Evolutionary conservation across 1,140 invertebrate species (phyloP), one percentile per base, ranked within the genome.

Genomic region (Diprion similis): DNA sequence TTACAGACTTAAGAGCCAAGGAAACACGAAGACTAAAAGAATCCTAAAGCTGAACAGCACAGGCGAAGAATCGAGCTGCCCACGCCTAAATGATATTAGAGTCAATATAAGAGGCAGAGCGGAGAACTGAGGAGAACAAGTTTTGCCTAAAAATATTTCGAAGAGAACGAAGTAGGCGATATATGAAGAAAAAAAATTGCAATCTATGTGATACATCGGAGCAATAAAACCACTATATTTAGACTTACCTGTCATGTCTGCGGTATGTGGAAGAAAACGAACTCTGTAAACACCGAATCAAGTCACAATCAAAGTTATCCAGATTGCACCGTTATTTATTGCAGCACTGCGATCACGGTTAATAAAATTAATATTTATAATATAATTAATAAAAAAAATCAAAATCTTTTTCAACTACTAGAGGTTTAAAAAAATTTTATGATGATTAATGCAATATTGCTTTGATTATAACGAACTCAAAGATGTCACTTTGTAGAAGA

Each of bases 241-340:
- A 68, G 37, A 68, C 66, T 68, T 45, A 68, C 66, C 66, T 15
- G 66, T 68, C 66, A 68, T 68, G 17, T 68, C 66, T 10, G 11
- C 37, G 66, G 66, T 68, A 68, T 68, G 66, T 59, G n/a, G 51
- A 37, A 59, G n/a, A 59, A 59, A 59, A 11, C 51, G 51, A 8
- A 59, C 24, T 37, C 24, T 37, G 24, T 37, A 37, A 37, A 37
- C 24, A 59, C 51, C 51, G 51, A 59, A 59, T 37, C 24, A 17
- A 59, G 51, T 59, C 51, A 59, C 51, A 59, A 59, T 59, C 51
- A 17, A 59, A 59, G 11, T 59, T 59, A 15, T 64, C 19, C 19
- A 11, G 15, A 11, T 8, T 68, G 6, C 66, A 19, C 37, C 66
- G 37, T 18, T 15, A 59, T 59, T 59, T 68, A 17, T 64, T 3